These are phyloP conservation scores for Agonopterix alstromeriana DNA, from an alignment of 2,888 invertebrate species.

Conservation along the genomic window DNA sequence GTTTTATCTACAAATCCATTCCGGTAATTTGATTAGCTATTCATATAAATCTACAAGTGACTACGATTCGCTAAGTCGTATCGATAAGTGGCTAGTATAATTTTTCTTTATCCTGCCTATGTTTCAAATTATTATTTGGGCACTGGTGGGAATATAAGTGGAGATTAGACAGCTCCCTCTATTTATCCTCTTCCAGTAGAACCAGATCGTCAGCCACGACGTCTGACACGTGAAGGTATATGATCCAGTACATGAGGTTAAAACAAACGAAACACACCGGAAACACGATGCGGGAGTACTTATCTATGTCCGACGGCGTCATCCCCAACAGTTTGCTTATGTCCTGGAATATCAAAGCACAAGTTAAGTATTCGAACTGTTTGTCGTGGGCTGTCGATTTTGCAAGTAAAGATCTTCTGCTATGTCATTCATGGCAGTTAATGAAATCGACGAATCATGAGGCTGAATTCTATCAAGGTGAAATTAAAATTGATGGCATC, in stretches of 20 bases:
- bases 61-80: conserved; percentile 11
- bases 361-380: no score
- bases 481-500: no score
- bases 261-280: conserved; percentile 99
- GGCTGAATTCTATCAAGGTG: no score
- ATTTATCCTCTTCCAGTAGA: conserved; percentile 82
- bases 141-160: conserved; percentile 55
- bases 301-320: conserved; percentile 98
- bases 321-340: conserved; percentile 94
- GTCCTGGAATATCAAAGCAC: conserved; percentile 69
- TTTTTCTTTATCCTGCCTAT: not conserved
- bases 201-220: conserved; percentile 96
- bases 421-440: no score
- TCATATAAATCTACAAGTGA: conserved; percentile 14
- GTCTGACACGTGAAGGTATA: conserved; percentile 96
- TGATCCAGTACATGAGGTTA: conserved; percentile 99
- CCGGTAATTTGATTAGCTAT: conserved; percentile 14
- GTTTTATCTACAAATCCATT: conserved; percentile 25
- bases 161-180: conserved; percentile 53
- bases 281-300: conserved; percentile 98
- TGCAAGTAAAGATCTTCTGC: no score
- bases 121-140: conserved; percentile 60
- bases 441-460: no score
- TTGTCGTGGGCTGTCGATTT: no score
- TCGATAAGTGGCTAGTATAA: not conserved